Evolutionary conservation across 1,140 invertebrate species (phyloP), one percentile per base, ranked within the genome.

Genomic region (Andrena cerasifolii): DNA sequence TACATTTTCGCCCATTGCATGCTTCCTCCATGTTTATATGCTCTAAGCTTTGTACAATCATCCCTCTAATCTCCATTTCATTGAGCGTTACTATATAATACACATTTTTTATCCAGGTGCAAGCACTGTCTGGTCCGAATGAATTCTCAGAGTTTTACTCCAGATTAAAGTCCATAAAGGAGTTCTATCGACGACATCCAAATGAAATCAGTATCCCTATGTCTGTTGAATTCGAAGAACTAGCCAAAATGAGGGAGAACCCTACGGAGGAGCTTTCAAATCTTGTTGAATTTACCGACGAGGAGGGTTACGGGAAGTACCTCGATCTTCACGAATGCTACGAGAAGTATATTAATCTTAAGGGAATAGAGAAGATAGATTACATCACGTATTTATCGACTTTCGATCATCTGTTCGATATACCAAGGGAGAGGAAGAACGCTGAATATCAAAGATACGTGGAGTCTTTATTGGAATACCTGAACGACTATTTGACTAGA

Each of bases 281-380:
- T 90, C 94, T 99, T 81, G 97, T 99, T 3, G 98, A 99, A 83
- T 99, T 99, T 89, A 98, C 98, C n/a, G 99, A 99, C 93, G 99
- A 99, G 93, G 99, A 99, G 94, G 99, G 99, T 16, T 99, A 99
- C 94, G 99, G 99, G 18, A 98, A 98, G 91, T 99, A 99, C 93
- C 94, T 99, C 33, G 99, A 99, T 94, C 94, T 99, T n/a, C 98
- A 99, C 91, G 97, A 98, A 91, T 98, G 98, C 89, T 99, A 98
- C 92, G 97, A 98, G 87, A 98, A 97, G 87, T 99, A 97, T 89
- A 96, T 99, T 6, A 99, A 99, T 91, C 93, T 99, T 16, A 99
- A 99, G 93, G 98, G 98, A 36, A 96, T 99, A 79, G 98, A 99
- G 94, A 99, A 98, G 94, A 95, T 98, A 24, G 99, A 99, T 92